phyloP scores from a whole-genome alignment of 2,888 invertebrate genomes.

The Tenodera sinensis region DNA sequence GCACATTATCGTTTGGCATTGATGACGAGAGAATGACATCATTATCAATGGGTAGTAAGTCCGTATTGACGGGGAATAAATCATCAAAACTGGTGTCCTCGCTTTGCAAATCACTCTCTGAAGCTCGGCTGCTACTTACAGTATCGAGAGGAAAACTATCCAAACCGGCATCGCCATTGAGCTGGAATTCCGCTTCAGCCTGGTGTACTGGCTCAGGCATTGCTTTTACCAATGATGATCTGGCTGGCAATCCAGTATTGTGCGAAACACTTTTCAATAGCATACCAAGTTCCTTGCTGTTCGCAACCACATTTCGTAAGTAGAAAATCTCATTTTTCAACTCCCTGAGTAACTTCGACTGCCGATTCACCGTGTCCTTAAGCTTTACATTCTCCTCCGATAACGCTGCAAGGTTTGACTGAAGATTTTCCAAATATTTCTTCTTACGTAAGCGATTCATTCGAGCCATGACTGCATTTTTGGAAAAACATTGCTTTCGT shows the following conservation, averaged over 20 bases:
- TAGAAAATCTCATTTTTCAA: slow-evolving; percentile 54
- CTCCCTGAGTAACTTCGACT: slow-evolving; percentile 47
- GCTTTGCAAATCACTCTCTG: neutral
- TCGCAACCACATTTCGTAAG: slow-evolving; percentile 52
- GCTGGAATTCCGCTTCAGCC: neutral
- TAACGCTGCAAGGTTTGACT: slow-evolving; percentile 48
- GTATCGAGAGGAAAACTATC: neutral
- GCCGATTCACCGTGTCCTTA: slow-evolving; percentile 48
- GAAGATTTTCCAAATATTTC: slow-evolving; percentile 54
- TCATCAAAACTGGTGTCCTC: neutral
- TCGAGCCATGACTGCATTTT: slow-evolving; percentile 60
- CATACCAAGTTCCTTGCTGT: slow-evolving; percentile 51
- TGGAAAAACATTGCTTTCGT: slow-evolving; percentile 44
- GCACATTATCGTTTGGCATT: neutral
- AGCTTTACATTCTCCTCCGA: slow-evolving; percentile 49
- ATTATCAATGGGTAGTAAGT: neutral
- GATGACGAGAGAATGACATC: neutral
- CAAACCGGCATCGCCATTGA: neutral
- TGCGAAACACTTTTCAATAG: slow-evolving; percentile 48
- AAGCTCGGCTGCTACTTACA: neutral
- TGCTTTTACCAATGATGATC: slow-evolving; percentile 37
- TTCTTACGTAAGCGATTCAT: slow-evolving; percentile 61
- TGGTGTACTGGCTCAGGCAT: neutral
- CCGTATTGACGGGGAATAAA: neutral
- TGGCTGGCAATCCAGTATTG: slow-evolving; percentile 43